Evolutionary conservation across 2,113 vertebrate species (phyloP).

Genomic region (Cervus canadensis): DNA sequence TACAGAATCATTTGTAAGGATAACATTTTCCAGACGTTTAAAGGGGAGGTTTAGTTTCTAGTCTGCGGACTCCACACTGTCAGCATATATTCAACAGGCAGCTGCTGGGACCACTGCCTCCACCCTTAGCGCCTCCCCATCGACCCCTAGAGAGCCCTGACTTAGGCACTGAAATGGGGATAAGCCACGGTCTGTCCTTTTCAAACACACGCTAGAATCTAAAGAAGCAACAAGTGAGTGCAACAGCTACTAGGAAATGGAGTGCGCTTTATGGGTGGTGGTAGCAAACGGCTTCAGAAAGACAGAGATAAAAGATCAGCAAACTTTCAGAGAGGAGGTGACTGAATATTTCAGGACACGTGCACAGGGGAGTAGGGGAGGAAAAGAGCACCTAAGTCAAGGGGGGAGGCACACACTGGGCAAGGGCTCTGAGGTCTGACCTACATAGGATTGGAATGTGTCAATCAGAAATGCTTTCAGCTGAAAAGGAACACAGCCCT

Average conservation of each 20-base stretch:
- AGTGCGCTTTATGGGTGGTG: neutral
- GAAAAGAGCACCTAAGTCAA: neutral
- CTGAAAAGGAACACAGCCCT: neutral
- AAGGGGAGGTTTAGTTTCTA: neutral
- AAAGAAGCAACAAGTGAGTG: neutral
- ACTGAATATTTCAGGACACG: neutral
- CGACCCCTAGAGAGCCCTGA: neutral
- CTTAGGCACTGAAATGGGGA: neutral
- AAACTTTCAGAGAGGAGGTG: neutral
- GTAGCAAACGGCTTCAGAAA: neutral
- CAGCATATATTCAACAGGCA: neutral
- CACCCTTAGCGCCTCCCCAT: neutral
- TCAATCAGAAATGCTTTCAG: neutral
- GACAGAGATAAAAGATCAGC: neutral
- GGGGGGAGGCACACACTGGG: neutral
- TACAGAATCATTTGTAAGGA: constrained; percentile 59
- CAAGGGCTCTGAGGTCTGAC: neutral
- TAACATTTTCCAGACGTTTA: constrained; percentile 63
- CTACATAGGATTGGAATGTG: neutral
- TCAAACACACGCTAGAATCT: neutral
- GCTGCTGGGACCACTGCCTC: neutral
- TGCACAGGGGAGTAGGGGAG: neutral
- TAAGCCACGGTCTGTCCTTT: neutral
- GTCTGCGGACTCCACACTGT: neutral
- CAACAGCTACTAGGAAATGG: neutral